Base-by-base conservation (phyloP, 2,797 vertebrate genomes). In the Anguilla obscura region DNA sequence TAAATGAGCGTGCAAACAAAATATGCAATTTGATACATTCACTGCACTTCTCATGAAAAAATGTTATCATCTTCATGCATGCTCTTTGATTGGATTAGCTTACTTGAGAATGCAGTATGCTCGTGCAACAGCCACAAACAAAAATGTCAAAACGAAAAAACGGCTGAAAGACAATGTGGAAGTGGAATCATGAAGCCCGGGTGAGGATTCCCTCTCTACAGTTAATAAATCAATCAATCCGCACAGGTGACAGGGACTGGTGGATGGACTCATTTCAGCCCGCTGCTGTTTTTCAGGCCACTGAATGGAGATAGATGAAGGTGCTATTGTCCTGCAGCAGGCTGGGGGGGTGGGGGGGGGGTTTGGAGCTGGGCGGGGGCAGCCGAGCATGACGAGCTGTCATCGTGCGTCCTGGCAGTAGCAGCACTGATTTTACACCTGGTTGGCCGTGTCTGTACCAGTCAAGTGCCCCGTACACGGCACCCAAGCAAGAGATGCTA, bases 151-250 rank as follows among this genome's bases (percentile, higher is more conserved):
- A 33, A 69, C 21, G n/a, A 69, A 84, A 45, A 56, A 40, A 33
- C 18, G 63, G 36, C 45, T 69, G 86, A 87, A 87, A 82, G 86
- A 79, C 50, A 58, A 58, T 6, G 30, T 12, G 52, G 24, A 80
- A 60, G 3, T 87, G 45, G 33, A 27, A 84, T 54, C 60, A 36
- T 80, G 56, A 16, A 83, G 40, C 21, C 24, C 84, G 54, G 52
- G 48, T 21, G 33, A 50, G 54, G 76, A 48, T 56, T 84, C 86
- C 63, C 40, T 66, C 2, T 16, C 79, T 87, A 74, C 84, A 87
- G 89, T 90, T 89, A 91, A 92, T 93, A 90, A 91, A 91, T 92
- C 90, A 91, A 90, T 91, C 92, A 90, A 80, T 91, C 90, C 89
- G 76, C 12, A 14, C 50, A 21, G 69, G 80, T 88, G 91, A 90